Percentiles rank a stretch among this genome's conserved stretches.
Conservation (phyloP, 2,113 vertebrate genomes). For the Mormyrus iriodes region DNA sequence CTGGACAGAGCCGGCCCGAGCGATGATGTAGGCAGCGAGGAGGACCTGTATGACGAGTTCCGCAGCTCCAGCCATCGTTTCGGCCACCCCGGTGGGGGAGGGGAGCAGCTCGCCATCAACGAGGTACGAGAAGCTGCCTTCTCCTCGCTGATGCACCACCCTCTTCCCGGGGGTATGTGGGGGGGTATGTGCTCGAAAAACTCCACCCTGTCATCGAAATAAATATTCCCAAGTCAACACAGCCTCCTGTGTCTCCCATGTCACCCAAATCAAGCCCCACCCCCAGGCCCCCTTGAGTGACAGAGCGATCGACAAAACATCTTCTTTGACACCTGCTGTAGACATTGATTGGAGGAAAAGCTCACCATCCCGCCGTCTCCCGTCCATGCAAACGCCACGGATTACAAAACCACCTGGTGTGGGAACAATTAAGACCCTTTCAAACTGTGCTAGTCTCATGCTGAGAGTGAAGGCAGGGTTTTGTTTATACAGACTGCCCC, state of each 20-base stretch:
- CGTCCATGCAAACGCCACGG: neutral
- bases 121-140: slow-evolving; percentile 64
- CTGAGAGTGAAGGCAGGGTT: neutral
- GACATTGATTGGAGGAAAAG: slow-evolving; percentile 1
- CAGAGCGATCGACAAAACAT: neutral
- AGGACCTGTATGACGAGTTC: slow-evolving; percentile 84
- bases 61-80: slow-evolving; percentile 74
- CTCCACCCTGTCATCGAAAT: neutral
- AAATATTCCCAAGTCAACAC: neutral
- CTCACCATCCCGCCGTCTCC: neutral
- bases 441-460: neutral
- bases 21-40: slow-evolving; percentile 78
- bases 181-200: neutral
- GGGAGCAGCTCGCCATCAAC: slow-evolving; percentile 92
- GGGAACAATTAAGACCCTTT: slow-evolving; percentile 16
- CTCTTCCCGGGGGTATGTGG: neutral
- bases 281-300: neutral
- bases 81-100: slow-evolving; percentile 80
- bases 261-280: neutral
- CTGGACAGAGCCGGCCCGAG: slow-evolving; percentile 63
- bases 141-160: neutral
- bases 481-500: neutral
- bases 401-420: slow-evolving; percentile 15
- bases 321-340: neutral
- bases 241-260: neutral